These are phyloP conservation scores for Malurus elegans DNA, from an alignment of 2,113 vertebrate species.

Conservation along the genomic window DNA sequence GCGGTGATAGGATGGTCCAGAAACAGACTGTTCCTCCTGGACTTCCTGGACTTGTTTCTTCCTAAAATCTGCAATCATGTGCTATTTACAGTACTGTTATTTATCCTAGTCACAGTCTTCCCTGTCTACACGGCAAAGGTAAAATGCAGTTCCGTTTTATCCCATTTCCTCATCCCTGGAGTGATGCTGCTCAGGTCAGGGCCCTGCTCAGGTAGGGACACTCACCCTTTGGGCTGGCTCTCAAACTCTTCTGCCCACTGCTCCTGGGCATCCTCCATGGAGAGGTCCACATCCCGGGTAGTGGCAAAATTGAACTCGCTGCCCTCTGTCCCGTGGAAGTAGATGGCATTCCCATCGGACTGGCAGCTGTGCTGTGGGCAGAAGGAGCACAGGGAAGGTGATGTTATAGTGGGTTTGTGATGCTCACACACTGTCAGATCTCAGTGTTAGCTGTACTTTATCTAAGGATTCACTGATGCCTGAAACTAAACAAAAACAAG, in stretches of 20 bases:
- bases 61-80: not conserved
- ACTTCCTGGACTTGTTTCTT: not conserved
- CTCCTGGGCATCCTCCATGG: constrained; percentile 87
- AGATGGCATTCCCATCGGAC: constrained; percentile 94
- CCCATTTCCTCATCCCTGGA: not conserved
- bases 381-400: constrained; percentile 26
- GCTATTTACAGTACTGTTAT: not conserved
- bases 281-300: constrained; percentile 90
- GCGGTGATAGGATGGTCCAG: not conserved
- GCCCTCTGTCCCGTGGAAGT: constrained; percentile 93
- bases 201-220: not conserved
- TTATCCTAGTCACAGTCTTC: not conserved
- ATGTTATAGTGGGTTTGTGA: not conserved
- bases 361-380: constrained; percentile 92
- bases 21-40: not conserved
- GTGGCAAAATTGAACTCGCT: constrained; percentile 89
- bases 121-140: not conserved
- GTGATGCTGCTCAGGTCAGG: not conserved
- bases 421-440: not conserved
- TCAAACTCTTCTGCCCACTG: constrained; percentile 99
- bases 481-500: not conserved
- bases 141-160: not conserved
- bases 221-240: constrained; percentile 87
- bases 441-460: not conserved
- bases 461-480: not conserved